A percentile compares a stretch with the other conserved stretches of the same genome.
Evolutionary conservation across 1,140 invertebrate genomes (phyloP).

Genomic region (Diachasmimorpha longicaudata): DNA sequence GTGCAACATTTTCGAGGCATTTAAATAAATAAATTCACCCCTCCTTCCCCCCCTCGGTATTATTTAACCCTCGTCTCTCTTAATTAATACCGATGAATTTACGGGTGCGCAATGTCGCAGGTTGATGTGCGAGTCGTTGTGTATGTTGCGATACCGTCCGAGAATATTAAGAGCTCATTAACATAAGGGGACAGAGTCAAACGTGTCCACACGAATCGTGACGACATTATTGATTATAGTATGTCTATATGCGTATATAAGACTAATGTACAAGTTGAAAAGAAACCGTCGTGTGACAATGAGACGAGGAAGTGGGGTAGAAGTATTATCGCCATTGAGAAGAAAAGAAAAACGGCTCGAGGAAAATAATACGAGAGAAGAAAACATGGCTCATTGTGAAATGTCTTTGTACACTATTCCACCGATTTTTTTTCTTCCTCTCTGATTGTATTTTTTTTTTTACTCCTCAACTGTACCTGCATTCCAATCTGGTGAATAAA

Average conservation of each 20-base stretch:
- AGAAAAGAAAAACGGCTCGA: slow-evolving; percentile 37
- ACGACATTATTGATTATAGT: slow-evolving; percentile 57
- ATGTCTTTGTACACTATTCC: neutral
- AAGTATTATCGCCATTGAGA: neutral
- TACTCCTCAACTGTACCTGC: slow-evolving; percentile 55
- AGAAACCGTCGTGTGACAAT: slow-evolving; percentile 37
- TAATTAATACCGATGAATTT: neutral
- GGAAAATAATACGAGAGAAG: slow-evolving; percentile 28
- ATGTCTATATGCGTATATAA: slow-evolving; percentile 27
- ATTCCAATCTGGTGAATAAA: slow-evolving; percentile 56
- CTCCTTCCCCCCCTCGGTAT: neutral
- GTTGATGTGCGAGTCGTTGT: slow-evolving; percentile 25
- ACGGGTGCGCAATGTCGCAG: slow-evolving; percentile 21
- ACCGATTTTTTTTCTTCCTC: neutral
- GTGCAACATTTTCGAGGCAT: too few species aligned
- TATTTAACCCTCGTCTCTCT: too few species aligned
- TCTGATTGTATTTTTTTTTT: slow-evolving; percentile 44
- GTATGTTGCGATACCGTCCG: slow-evolving; percentile 32
- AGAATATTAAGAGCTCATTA: slow-evolving; percentile 58
- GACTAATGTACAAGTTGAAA: neutral
- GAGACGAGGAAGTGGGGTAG: slow-evolving; percentile 34
- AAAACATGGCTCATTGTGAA: slow-evolving; percentile 48
- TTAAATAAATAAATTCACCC: too few species aligned
- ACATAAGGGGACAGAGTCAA: slow-evolving; percentile 53
- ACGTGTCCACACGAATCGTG: slow-evolving; percentile 54